These are phyloP conservation scores for Penelope pileata DNA, from an alignment of 2,113 vertebrate species.

Conservation along the genomic window DNA sequence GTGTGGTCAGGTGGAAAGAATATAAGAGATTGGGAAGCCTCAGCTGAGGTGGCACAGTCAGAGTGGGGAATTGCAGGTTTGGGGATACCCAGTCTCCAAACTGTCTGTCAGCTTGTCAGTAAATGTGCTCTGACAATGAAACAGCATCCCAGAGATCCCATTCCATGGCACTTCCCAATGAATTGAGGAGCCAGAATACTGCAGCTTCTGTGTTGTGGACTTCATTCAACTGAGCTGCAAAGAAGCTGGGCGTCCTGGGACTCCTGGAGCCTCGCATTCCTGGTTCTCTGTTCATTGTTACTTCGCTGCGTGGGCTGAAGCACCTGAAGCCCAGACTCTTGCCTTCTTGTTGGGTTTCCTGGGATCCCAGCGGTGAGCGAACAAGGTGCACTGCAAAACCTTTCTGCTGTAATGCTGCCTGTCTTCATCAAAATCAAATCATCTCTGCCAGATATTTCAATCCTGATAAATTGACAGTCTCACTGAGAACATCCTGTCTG, in stretches of 20 bases:
- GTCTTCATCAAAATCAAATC: neutral
- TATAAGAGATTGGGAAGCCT: neutral
- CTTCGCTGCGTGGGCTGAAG: neutral
- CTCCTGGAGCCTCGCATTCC: neutral
- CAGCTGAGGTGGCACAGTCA: neutral
- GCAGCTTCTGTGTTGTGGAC: neutral
- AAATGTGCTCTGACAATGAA: neutral
- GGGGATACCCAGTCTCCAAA: neutral
- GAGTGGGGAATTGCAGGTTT: neutral
- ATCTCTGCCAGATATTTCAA: neutral
- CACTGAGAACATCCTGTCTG: neutral
- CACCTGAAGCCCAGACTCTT: neutral
- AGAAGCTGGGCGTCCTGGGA: neutral
- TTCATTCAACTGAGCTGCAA: neutral
- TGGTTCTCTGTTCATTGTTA: neutral
- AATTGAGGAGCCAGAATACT: neutral
- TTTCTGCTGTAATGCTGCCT: neutral
- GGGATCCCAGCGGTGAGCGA: neutral
- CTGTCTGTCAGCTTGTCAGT: neutral
- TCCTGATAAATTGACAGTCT: neutral
- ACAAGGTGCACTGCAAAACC: neutral
- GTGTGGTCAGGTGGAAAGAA: neutral
- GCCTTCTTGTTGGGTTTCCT: neutral
- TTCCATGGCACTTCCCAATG: neutral
- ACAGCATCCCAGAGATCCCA: neutral